Conservation (phyloP, 2,888 invertebrate genomes). For the Erebia aethiops region DNA sequence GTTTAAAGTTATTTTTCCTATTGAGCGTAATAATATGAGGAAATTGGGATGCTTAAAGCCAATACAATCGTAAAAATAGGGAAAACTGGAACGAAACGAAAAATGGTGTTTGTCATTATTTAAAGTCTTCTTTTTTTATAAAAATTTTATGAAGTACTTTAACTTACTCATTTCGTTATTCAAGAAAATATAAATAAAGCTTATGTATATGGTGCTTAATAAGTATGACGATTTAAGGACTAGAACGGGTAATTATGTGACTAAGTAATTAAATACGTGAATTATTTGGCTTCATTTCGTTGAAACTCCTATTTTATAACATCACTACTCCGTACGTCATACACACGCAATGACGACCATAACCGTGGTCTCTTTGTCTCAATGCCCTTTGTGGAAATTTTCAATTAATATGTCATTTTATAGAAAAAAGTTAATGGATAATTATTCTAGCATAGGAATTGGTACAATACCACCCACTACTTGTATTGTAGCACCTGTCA, state of each 20-base stretch:
- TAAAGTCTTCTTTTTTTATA: neutral
- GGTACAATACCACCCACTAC: constrained; percentile 2
- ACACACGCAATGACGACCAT: constrained; percentile 44
- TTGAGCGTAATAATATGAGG: constrained; percentile 54
- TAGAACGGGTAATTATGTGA: too few relatives aligned
- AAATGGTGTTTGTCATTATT: constrained; percentile 17
- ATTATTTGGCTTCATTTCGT: too few relatives aligned
- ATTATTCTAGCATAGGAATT: constrained; percentile 31
- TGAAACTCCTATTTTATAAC: neutral
- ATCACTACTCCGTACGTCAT: constrained; percentile 51
- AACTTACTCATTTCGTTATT: neutral
- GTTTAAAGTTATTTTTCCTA: constrained; percentile 60
- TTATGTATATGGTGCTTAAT: too few relatives aligned
- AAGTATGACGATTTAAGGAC: too few relatives aligned
- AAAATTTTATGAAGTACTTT: too few relatives aligned
- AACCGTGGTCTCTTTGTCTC: constrained; percentile 54
- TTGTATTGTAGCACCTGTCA: neutral
- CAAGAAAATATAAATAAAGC: neutral
- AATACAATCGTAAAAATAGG: constrained; percentile 38
- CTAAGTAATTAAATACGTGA: too few relatives aligned
- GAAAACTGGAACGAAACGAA: constrained; percentile 23
- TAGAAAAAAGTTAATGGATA: constrained; percentile 52
- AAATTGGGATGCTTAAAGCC: constrained; percentile 59
- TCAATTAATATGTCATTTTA: constrained; percentile 64
- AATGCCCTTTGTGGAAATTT: constrained; percentile 61